phyloP scores from a whole-genome alignment of 2,888 invertebrate species.

The Dioctria linearis region DNA sequence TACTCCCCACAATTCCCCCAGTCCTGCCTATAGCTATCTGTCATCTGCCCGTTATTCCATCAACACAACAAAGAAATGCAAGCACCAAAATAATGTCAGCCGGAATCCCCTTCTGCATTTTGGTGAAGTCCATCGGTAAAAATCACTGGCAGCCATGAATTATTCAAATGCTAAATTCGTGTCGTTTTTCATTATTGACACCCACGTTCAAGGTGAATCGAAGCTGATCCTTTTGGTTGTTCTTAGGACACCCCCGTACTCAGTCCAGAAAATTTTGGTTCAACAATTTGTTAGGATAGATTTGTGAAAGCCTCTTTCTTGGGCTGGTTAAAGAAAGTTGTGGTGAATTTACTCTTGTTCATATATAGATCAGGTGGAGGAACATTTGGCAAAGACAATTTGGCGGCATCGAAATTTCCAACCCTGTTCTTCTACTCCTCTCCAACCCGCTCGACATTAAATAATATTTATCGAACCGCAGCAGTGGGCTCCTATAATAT shows the following conservation, averaged over 20 bases:
- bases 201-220: constrained; percentile 30
- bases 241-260: too few relatives aligned
- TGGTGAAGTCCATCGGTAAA: constrained; percentile 46
- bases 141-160: constrained; percentile 51
- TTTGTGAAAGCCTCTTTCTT: too few relatives aligned
- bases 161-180: constrained; percentile 28
- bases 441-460: background rate
- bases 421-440: background rate
- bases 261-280: background rate
- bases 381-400: too few relatives aligned
- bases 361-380: constrained; percentile 17
- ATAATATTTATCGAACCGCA: constrained; percentile 39
- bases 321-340: too few relatives aligned
- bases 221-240: too few relatives aligned
- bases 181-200: constrained; percentile 54
- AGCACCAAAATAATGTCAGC: background rate
- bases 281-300: background rate
- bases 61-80: background rate
- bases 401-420: background rate
- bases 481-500: constrained; percentile 12
- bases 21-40: too few relatives aligned
- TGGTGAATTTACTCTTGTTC: background rate
- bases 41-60: background rate
- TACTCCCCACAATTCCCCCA: background rate
- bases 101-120: constrained; percentile 6